Conservation (phyloP, 2,797 vertebrate species). For the Etheostoma nigrum region DNA sequence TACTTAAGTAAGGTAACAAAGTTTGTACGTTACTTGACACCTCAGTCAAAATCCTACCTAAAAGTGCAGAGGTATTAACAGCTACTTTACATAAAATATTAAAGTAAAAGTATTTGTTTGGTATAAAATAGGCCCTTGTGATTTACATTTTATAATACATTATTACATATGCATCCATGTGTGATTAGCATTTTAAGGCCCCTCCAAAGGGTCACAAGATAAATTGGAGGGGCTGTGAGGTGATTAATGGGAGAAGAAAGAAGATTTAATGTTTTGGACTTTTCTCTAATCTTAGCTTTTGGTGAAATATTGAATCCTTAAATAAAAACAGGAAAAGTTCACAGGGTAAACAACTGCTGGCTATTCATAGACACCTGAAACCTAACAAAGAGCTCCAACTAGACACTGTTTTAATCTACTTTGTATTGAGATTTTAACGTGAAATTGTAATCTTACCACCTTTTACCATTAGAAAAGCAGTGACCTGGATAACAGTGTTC, state of each 20-base stretch:
- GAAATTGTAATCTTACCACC: not conserved
- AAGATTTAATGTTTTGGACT: no score
- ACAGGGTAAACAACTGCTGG: not conserved
- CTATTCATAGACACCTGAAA: not conserved
- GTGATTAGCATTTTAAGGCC: not conserved
- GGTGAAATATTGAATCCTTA: not conserved
- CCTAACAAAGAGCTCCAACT: not conserved
- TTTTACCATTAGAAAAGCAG: not conserved
- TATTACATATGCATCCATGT: not conserved
- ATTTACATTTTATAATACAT: not conserved
- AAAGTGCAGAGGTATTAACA: not conserved
- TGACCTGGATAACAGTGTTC: not conserved
- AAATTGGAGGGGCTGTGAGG: not conserved
- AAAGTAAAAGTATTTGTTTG: not conserved
- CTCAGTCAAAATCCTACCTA: not conserved
- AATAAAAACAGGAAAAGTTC: accelerated
- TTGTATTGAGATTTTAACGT: not conserved
- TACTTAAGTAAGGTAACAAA: no score
- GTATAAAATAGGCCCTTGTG: not conserved
- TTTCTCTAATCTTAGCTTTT: not conserved
- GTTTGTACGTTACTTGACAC: no score
- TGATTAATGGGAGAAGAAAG: not conserved
- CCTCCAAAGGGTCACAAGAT: not conserved
- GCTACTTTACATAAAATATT: not conserved
- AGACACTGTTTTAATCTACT: not conserved